These are phyloP conservation scores for Donacobius atricapilla DNA, from an alignment of 2,113 vertebrate genomes.

Conservation along the genomic window DNA sequence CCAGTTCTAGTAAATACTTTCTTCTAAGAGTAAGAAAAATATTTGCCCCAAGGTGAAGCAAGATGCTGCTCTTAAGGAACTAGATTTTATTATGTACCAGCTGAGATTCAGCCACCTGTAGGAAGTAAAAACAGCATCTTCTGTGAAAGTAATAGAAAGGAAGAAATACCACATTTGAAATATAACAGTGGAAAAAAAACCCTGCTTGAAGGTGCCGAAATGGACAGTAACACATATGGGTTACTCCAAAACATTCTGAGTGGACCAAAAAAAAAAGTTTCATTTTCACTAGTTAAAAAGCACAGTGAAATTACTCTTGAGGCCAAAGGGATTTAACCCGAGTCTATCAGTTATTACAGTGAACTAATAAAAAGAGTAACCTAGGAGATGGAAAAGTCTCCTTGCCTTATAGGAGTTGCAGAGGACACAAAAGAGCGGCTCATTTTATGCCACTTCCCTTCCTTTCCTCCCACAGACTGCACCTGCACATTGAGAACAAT, in stretches of 20 bases:
- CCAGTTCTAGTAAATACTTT: constrained; percentile 48
- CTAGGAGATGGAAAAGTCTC: background rate
- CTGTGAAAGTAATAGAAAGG: constrained; percentile 14
- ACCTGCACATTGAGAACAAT: constrained; percentile 45
- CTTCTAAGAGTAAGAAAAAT: constrained; percentile 43
- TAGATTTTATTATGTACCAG: constrained; percentile 23
- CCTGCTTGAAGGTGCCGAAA: background rate
- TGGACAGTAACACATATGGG: background rate
- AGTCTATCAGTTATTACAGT: background rate
- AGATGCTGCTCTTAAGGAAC: constrained; percentile 50
- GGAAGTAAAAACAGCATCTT: background rate
- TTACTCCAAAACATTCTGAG: background rate
- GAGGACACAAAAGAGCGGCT: background rate
- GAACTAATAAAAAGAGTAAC: background rate
- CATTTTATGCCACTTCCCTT: background rate
- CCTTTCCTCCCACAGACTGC: constrained; percentile 35
- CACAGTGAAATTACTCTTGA: background rate
- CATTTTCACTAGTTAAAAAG: background rate
- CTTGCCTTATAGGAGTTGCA: background rate
- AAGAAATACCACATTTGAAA: constrained; percentile 1
- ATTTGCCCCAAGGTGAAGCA: constrained; percentile 23
- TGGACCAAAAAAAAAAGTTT: background rate
- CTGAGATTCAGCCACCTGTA: constrained; percentile 33
- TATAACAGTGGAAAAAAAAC: background rate
- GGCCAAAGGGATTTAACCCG: background rate